Percentiles rank a stretch among this genome's conserved stretches.
Evolutionary conservation across 2,113 vertebrate species (phyloP).

Genomic region (Gavia stellata): DNA sequence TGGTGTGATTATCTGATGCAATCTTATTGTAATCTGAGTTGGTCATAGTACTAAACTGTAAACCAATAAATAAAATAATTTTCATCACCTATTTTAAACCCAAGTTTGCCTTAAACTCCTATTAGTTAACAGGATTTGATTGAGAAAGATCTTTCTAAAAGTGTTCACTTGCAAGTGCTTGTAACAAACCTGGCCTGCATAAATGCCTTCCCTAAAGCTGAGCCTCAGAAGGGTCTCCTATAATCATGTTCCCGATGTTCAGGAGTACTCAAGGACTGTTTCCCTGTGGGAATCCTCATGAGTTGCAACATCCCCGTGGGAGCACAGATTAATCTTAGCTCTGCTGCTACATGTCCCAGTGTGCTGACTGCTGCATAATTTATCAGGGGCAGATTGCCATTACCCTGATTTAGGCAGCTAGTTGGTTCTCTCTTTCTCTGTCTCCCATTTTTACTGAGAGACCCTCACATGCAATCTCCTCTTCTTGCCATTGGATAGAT

Average conservation of each 20-base stretch:
- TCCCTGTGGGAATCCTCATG: neutral
- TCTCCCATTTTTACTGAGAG: neutral
- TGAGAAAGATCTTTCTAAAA: neutral
- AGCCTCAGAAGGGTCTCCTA: neutral
- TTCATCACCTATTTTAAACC: neutral
- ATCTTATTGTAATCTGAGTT: neutral
- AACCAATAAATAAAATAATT: neutral
- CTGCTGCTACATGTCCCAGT: neutral
- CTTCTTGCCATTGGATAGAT: neutral
- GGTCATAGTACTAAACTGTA: neutral
- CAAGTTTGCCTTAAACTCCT: neutral
- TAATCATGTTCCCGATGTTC: neutral
- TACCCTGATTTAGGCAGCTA: neutral
- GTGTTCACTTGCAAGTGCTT: neutral
- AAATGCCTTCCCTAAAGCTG: neutral
- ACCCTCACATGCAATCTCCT: neutral
- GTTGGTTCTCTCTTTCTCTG: neutral
- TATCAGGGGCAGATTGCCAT: neutral
- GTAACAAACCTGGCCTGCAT: neutral
- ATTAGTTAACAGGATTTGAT: neutral
- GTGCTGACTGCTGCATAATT: neutral
- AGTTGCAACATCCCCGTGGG: neutral
- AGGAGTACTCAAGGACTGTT: neutral
- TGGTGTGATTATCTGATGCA: neutral
- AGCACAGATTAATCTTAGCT: neutral